Evolutionary conservation across 2,113 vertebrate genomes (phyloP).

Genomic region (Neolamprologus longior): DNA sequence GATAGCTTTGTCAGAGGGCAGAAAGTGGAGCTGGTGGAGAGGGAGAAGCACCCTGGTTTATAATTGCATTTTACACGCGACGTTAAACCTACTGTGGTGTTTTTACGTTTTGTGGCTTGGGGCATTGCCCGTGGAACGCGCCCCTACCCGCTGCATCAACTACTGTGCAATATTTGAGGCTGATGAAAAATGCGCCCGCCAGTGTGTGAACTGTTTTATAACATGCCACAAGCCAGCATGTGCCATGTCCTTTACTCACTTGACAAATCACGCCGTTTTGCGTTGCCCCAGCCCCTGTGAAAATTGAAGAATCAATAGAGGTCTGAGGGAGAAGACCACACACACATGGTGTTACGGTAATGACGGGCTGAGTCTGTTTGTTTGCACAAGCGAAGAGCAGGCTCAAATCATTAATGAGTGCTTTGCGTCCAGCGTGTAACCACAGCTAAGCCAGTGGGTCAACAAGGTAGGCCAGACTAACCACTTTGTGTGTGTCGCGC

Average conservation of each 20-base stretch:
- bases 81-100: constrained; percentile 58
- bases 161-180: constrained; percentile 36
- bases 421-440: constrained; percentile 69
- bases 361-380: constrained; percentile 61
- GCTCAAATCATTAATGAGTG: constrained; percentile 69
- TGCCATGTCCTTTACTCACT: neutral
- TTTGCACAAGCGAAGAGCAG: constrained; percentile 66
- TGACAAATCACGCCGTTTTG: constrained; percentile 20
- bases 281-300: neutral
- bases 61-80: constrained; percentile 55
- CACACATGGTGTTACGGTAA: constrained; percentile 59
- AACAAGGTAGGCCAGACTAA: constrained; percentile 64
- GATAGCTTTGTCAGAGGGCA: constrained; percentile 54
- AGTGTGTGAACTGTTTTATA: constrained; percentile 12
- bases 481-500: constrained; percentile 27
- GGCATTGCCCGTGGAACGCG: constrained; percentile 46
- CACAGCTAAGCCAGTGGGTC: constrained; percentile 69
- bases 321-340: constrained; percentile 63
- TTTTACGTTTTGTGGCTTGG: constrained; percentile 63
- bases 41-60: constrained; percentile 18
- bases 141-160: constrained; percentile 20
- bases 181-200: constrained; percentile 30
- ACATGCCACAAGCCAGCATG: constrained; percentile 30
- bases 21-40: constrained; percentile 2
- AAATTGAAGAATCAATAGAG: constrained; percentile 59